phyloP scores from a whole-genome alignment of 2,113 vertebrate species.

The Sylvietta virens region DNA sequence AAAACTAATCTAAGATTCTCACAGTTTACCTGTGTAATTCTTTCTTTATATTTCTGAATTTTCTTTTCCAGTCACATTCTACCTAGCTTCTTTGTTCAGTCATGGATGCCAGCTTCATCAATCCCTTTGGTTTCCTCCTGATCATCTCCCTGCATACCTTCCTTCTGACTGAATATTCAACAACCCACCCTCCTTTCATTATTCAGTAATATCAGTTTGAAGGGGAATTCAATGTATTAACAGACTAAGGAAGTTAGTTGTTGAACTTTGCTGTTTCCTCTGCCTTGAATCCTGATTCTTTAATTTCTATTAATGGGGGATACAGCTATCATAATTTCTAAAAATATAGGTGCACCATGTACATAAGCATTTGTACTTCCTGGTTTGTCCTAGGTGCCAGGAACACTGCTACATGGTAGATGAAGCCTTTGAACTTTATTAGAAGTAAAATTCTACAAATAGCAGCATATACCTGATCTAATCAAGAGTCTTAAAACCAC shows the following conservation, averaged over 20 bases:
- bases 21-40: background rate
- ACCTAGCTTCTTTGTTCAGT: background rate
- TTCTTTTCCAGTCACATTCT: background rate
- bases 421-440: background rate
- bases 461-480: background rate
- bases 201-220: background rate
- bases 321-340: background rate
- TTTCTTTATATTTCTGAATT: background rate
- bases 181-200: background rate
- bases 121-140: background rate
- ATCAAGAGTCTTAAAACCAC: background rate
- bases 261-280: background rate
- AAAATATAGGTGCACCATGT: rapidly evolving
- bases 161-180: background rate
- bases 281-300: background rate
- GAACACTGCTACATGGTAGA: background rate
- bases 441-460: background rate
- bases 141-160: background rate
- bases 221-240: background rate
- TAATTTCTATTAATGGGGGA: background rate
- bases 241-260: background rate
- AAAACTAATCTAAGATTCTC: background rate
- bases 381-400: background rate
- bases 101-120: background rate
- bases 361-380: background rate